Evolutionary conservation across 2,113 vertebrate species (phyloP), one percentile per base, ranked within the genome.

Genomic region (Cyprinodon tularosa): DNA sequence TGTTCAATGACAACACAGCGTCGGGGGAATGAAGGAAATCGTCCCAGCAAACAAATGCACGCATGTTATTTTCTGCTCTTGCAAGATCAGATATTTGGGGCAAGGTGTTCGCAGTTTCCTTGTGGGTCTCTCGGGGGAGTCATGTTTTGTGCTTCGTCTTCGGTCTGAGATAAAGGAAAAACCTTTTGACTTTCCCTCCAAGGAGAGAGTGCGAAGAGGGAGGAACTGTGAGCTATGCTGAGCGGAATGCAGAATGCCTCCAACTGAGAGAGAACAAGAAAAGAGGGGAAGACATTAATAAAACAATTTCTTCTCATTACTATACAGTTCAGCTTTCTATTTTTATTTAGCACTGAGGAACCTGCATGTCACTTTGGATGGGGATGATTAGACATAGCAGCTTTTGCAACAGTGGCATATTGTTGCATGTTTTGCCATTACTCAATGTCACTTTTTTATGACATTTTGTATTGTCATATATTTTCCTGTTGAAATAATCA

Each of bases 41-140:
- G 82, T 90, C 83, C 90, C 86, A 42, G 86, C 93, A 93, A 92
- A 92, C 91, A 93, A 90, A 94, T 86, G 88, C 80, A 40, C 47
- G 77, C 77, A 84, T 88, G 88, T 88, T 94, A 93, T 93, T 93
- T 92, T 92, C 86, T 91, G 88, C 91, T 85, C 72, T 89, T 88
- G 88, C 87, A 85, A 90, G 92, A 93, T 91, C 92, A 93, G 90
- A 84, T 94, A 94, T 93, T 94, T 93, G 89, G 92, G 92, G 90
- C 92, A 93, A 93, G 92, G 92, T 94, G 91, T 94, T 90, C 74
- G 78, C 84, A 79, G 90, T 84, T 93, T 92, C 90, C 91, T 91
- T 61, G 59, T 89, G 89, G 89, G 85, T 88, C 72, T 91, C 90
- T 90, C 89, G 3, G 70, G 91, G 90, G 91, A 93, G 74, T 77